phyloP scores from a whole-genome alignment of 1,140 invertebrate genomes.

The Cotesia vestalis region DNA sequence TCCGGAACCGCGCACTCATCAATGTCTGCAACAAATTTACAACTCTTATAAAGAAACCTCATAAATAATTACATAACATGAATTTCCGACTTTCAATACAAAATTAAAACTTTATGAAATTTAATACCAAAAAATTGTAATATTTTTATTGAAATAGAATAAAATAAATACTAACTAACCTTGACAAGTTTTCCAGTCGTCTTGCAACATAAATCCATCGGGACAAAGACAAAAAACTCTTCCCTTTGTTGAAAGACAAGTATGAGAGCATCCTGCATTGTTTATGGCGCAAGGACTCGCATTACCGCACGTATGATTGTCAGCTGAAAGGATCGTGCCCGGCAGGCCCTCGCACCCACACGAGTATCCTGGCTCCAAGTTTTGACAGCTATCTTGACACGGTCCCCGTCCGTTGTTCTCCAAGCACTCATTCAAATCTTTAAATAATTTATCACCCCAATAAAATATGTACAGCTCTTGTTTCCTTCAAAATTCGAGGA shows the following conservation, averaged over 20 bases:
- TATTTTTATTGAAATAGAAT: neutral
- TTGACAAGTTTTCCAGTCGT: conserved; percentile 70
- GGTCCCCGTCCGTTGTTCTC: conserved; percentile 73
- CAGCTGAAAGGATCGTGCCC: conserved; percentile 68
- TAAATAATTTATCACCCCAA: conserved; percentile 8
- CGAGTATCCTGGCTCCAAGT: conserved; percentile 71
- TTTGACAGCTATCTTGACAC: conserved; percentile 74
- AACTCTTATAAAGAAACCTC: neutral
- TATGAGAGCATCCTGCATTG: conserved; percentile 71
- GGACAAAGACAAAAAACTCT: conserved; percentile 75
- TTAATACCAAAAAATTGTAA: neutral
- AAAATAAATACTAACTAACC: conserved; percentile 51
- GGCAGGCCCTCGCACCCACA: conserved; percentile 71
- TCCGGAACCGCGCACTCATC: conserved; percentile 70
- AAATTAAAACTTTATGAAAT: neutral
- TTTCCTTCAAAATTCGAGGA: too few relatives aligned
- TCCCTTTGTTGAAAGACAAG: conserved; percentile 72
- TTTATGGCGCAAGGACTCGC: conserved; percentile 71
- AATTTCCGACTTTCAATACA: neutral
- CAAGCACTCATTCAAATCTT: conserved; percentile 73
- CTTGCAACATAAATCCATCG: conserved; percentile 68
- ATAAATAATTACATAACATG: too few relatives aligned
- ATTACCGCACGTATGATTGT: conserved; percentile 69
- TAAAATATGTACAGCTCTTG: too few relatives aligned
- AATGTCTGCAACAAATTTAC: conserved; percentile 63